Evolutionary conservation across 1,140 invertebrate genomes (phyloP), one percentile per base, ranked within the genome.

Genomic region (Bombyx mandarina): DNA sequence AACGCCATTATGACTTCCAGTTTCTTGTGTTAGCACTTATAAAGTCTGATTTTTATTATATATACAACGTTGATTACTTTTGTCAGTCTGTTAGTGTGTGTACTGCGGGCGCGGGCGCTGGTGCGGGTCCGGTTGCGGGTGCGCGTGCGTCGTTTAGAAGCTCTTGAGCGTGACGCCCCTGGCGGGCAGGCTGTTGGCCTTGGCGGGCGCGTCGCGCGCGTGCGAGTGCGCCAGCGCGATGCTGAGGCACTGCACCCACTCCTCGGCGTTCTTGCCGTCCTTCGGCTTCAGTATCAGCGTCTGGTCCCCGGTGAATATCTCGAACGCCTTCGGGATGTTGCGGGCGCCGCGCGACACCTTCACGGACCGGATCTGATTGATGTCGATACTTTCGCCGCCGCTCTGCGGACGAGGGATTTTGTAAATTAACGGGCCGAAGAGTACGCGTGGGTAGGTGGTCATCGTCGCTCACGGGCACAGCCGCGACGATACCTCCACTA

Each of bases 281-380:
- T 96, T 97, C 6, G 97, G 96, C 89, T 98, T 98, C 54, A 98
- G 90, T 69, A 97, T 95, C 68, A 96, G 92, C 7, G 94, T 95
- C 77, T 96, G 94, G 77, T 98, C 95, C 52, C 94, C 94, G 1
- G 97, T 98, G 85, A 98, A 98, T 62, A 98, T 98, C 89, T 98
- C 97, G 89, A 98, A 98, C 2, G 96, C 96, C 86, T 96, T 97
- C 8, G 97, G 96, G 74, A 98, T 97, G 75, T 96, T 96, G 55
- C 95, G 91, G 51, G 93, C 94, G 18, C 93, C 93, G 57, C 94
- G 89, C 1, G 93, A 94, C 7, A 97, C 96, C 80, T 97, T 96
- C 1, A 98, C 96, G 63, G 94, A 97, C 44, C 96, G 91, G 57
- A 98, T 97, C 86, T 97, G 95, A 80, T 96, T 94, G 0, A 98